Conservation (phyloP, 2,113 vertebrate genomes). For the Chloroceryle aenea region DNA sequence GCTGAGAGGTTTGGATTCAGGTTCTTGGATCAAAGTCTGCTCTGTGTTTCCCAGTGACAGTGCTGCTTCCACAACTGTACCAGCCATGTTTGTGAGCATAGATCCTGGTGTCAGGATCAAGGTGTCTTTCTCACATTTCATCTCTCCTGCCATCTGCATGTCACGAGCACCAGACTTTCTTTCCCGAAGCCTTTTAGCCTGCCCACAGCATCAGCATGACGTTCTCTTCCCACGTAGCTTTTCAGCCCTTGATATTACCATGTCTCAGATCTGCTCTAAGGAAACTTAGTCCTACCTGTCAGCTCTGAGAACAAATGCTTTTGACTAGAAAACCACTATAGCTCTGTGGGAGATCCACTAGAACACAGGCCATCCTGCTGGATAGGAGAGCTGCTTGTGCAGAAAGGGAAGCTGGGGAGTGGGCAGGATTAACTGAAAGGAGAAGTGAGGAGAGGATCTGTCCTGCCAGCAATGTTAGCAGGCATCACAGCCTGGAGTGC, state of each 20-base stretch:
- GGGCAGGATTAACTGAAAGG: background rate
- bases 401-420: background rate
- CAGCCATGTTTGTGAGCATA: fast-evolving
- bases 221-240: background rate
- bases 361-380: background rate
- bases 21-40: fast-evolving
- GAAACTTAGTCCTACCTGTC: background rate
- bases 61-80: fast-evolving
- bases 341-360: background rate
- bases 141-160: background rate
- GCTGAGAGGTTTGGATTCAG: background rate
- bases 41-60: background rate
- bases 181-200: background rate
- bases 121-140: fast-evolving
- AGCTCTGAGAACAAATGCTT: background rate
- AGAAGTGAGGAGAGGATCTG: background rate
- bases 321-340: background rate
- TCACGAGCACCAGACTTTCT: fast-evolving
- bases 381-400: fast-evolving
- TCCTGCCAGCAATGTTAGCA: fast-evolving
- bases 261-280: background rate
- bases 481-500: background rate
- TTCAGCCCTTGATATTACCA: background rate
- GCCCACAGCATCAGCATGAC: fast-evolving
- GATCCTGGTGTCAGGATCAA: background rate